Conservation (phyloP, 2,797 vertebrate species). For the Tarsius wallacei region DNA sequence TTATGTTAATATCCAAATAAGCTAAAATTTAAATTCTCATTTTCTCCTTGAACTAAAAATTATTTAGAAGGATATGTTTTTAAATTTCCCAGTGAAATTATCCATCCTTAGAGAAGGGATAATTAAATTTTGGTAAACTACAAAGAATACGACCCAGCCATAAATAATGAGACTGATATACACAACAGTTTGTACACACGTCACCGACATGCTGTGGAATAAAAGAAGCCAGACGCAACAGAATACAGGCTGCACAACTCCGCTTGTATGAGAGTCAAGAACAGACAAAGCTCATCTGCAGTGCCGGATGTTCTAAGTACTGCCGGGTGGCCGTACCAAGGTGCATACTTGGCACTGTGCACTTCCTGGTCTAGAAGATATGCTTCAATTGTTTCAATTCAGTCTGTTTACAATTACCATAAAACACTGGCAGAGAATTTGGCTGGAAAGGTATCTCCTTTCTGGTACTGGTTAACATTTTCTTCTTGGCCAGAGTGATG, state of each 20-base stretch:
- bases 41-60: slow-evolving; percentile 21
- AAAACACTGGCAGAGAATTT: background rate
- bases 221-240: background rate
- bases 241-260: background rate
- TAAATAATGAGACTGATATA: background rate
- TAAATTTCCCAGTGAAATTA: background rate
- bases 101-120: background rate
- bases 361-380: background rate
- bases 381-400: background rate
- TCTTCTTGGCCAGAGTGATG: background rate
- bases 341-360: background rate
- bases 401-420: background rate
- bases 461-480: background rate
- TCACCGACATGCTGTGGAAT: background rate
- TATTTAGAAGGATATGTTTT: background rate
- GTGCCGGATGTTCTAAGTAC: background rate
- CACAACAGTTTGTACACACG: background rate
- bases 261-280: background rate
- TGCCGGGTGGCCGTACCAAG: background rate
- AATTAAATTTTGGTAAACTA: background rate
- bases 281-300: background rate
- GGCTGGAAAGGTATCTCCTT: background rate
- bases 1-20: background rate
- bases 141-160: background rate
- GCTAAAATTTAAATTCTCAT: background rate